Evolutionary conservation across 2,888 invertebrate genomes (phyloP), one percentile per base, ranked within the genome.

Genomic region (Cerastis rubricosa): DNA sequence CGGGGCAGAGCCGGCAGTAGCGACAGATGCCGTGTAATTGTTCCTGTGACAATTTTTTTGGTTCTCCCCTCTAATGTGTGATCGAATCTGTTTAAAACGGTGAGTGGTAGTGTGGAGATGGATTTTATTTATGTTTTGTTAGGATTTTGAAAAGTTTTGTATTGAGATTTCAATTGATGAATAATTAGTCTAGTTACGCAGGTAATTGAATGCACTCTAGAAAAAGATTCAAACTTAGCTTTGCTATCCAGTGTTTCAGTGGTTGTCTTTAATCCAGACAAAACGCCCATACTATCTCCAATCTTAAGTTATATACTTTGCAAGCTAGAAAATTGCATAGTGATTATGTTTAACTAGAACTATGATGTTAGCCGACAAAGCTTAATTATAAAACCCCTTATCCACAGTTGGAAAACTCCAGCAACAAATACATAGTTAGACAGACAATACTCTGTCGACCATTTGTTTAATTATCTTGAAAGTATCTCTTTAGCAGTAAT

Each of bases 1-100:
- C 59, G 49, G 74, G 81, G 68, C 64, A 14, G 51, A 76, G 77
- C 71, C 70, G 59, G 80, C 80, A 72, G 78, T 84, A 88, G 90
- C 94, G 95, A 95, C 96, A 96, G 96, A 96, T 96, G 96, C 95
- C 95, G 92, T 93, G 94, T 96, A 96, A 96, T 96, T 95, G 96
- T 95, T 94, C 95, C 94, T 93, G 94, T 91, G 95, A 94, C 95
- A 94, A 93, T 95, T 95, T 96, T 95, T 96, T 94, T 91, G 90
- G 91, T 89, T 90, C 92, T 91, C 93, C 93, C 94, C 84, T 90
- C 91, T 95, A 95, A 95, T 95, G 94, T 92, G 93, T 93, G 95
- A 95, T 95, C 95, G 96, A 96, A 96, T 96, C 93, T 95, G 95
- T 94, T 96, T 95, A 95, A 95, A 95, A 92, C 91, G 87, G 74